These are phyloP conservation scores for Hypomesus transpacificus DNA, from an alignment of 2,113 vertebrate genomes.

Conservation along the genomic window DNA sequence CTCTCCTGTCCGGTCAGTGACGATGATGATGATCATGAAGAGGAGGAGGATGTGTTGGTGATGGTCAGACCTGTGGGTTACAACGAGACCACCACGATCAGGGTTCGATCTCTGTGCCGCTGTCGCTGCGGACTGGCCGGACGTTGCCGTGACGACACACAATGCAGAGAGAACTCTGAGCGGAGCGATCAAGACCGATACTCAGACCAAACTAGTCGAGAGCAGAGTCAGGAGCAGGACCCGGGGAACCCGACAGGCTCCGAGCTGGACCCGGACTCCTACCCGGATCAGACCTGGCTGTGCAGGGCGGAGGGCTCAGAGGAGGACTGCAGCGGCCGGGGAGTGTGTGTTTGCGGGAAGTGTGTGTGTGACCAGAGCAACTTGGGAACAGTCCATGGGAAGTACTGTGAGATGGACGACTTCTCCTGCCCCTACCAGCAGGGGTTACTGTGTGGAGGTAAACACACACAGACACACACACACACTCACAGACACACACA, in stretches of 20 bases:
- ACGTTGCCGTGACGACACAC: slow-evolving; percentile 71
- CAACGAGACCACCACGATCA: slow-evolving; percentile 84
- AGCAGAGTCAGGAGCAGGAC: too few relatives aligned
- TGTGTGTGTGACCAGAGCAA: slow-evolving; percentile 86
- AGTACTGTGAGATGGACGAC: slow-evolving; percentile 91
- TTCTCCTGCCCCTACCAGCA: slow-evolving; percentile 88
- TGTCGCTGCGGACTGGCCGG: slow-evolving; percentile 71
- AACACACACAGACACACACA: slow-evolving; percentile 24
- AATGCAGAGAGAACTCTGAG: slow-evolving; percentile 44
- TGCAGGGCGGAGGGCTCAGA: slow-evolving; percentile 71
- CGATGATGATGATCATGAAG: slow-evolving; percentile 36
- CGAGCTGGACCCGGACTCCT: slow-evolving; percentile 27
- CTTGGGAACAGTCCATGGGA: slow-evolving; percentile 84
- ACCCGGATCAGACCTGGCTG: slow-evolving; percentile 49
- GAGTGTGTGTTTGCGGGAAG: slow-evolving; percentile 82
- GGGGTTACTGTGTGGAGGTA: slow-evolving; percentile 86
- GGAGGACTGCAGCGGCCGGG: slow-evolving; percentile 81
- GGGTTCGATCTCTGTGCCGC: slow-evolving; percentile 76
- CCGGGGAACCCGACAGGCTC: not conserved
- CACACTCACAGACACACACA: not conserved
- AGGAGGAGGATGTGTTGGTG: slow-evolving; percentile 72
- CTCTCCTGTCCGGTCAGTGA: slow-evolving; percentile 68
- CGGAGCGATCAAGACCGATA: not conserved
- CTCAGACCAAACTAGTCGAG: not conserved
- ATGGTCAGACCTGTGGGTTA: slow-evolving; percentile 87